Base-by-base conservation (phyloP, 2,797 vertebrate genomes). In the Ctenopoma kingsleyae region DNA sequence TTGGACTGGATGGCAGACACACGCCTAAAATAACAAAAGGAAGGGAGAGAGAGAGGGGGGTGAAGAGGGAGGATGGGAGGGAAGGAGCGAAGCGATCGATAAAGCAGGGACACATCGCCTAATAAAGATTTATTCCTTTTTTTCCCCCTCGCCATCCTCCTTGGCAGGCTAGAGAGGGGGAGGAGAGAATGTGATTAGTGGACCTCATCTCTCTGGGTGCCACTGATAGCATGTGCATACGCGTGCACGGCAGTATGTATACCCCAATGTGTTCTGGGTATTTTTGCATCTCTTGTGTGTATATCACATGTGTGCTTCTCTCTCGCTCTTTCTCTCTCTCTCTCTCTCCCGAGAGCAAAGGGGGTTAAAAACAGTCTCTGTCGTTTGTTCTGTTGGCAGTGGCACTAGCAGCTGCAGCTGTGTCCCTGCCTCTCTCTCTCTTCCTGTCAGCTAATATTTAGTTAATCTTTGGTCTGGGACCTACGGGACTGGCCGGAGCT, bases 391-490 rank as follows among this genome's bases (percentile, higher is more conserved):
- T 87, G 88, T 87, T 68, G 74, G 88, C 86, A 88, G 89, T 89
- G 82, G 86, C 88, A 88, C 89, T 65, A 85, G 86, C 88, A 89
- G 88, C 86, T 88, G 92, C 90, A 92, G 90, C 90, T 92, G 91
- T 86, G 87, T 91, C 87, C 81, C 89, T 86, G 80, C 76, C 88
- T 86, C 85, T 85, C 88, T 86, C 85, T 87, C 81, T 87, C 91
- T 90, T 91, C 87, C 89, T 93, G 91, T 93, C 92, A 92, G 92
- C 92, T 93, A 93, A 93, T 93, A 93, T 93, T 93, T 93, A 93
- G 92, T 92, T 93, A 93, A 93, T 93, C 91, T 93, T 93, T 93
- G 90, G 91, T 93, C 89, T 91, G 91, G 91, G 91, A 92, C 92
- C 90, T 92, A 81, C 80, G 91, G 91, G 91, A 93, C 88, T 87